phyloP scores from a whole-genome alignment of 2,113 vertebrate genomes.

The Amphiprion ocellaris region DNA sequence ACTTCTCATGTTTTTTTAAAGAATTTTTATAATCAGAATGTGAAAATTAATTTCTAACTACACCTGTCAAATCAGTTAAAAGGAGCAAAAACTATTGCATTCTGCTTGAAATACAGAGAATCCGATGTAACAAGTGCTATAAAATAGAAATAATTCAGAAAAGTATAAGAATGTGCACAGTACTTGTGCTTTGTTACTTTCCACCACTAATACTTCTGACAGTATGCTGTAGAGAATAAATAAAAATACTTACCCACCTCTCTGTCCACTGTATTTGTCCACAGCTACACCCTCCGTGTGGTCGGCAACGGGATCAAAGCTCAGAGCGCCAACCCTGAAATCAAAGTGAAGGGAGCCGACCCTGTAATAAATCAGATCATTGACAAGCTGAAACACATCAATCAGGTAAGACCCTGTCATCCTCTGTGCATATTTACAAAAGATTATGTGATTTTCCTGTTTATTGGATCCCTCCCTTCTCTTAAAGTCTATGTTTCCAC shows the following conservation, averaged over 20 bases:
- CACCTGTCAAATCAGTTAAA: too few species aligned
- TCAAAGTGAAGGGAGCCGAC: constrained; percentile 90
- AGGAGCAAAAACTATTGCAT: too few species aligned
- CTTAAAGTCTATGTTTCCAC: constrained; percentile 20
- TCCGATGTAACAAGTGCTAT: too few species aligned
- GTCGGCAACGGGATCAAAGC: constrained; percentile 91
- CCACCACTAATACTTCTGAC: neutral
- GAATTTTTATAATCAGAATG: too few species aligned
- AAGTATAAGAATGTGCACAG: too few species aligned
- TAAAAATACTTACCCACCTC: neutral
- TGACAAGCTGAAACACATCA: constrained; percentile 93
- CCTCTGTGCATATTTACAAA: constrained; percentile 3
- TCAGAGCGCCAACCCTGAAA: constrained; percentile 90
- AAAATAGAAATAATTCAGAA: too few species aligned
- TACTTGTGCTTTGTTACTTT: too few species aligned
- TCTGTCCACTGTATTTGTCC: constrained; percentile 32
- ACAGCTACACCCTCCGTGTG: constrained; percentile 89
- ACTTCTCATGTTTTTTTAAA: too few species aligned
- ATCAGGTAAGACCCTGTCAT: constrained; percentile 87
- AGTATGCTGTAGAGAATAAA: neutral
- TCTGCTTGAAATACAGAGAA: too few species aligned
- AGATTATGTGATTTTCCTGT: neutral
- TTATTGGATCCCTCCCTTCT: neutral
- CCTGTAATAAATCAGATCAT: constrained; percentile 91
- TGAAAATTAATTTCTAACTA: too few species aligned